A percentile compares a stretch with the other conserved stretches of the same genome.
phyloP scores from a whole-genome alignment of 2,888 invertebrate species.

The Abrostola tripartita region DNA sequence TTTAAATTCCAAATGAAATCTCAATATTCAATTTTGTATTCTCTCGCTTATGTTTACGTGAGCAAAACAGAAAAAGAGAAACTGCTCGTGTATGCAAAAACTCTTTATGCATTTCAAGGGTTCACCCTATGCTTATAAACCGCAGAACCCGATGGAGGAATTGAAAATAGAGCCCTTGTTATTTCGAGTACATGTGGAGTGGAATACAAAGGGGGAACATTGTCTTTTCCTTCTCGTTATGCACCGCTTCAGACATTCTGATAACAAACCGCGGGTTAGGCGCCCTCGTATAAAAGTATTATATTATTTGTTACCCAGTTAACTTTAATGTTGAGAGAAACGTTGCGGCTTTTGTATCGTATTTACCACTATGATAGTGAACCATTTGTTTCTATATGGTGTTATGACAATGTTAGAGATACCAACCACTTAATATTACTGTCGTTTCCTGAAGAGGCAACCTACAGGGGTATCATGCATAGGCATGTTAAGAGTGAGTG shows the following conservation, averaged over 20 bases:
- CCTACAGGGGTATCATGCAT: no score
- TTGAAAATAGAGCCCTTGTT: conserved; percentile 87
- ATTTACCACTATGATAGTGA: neutral
- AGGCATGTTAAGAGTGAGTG: no score
- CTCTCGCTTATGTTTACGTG: conserved; percentile 65
- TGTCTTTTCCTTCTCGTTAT: conserved; percentile 84
- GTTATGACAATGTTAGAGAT: no score
- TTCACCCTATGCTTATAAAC: conserved; percentile 71
- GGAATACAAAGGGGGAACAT: conserved; percentile 83
- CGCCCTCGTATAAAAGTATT: conserved; percentile 65
- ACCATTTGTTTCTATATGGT: neutral
- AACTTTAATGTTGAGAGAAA: conserved; percentile 30
- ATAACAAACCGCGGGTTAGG: conserved; percentile 80
- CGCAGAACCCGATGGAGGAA: conserved; percentile 77
- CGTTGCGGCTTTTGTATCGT: conserved; percentile 7
- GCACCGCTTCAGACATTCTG: conserved; percentile 80
- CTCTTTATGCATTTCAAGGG: conserved; percentile 77
- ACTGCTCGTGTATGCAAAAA: conserved; percentile 75
- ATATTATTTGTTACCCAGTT: conserved; percentile 56
- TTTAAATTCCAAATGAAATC: conserved; percentile 57
- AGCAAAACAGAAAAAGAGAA: conserved; percentile 64
- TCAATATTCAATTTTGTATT: conserved; percentile 65
- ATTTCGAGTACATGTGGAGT: conserved; percentile 84
- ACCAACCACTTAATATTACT: no score
- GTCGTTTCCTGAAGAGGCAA: no score